These are phyloP conservation scores for Pseudococcus jackbeardsleyi DNA, from an alignment of 2,888 invertebrate genomes.

Conservation along the genomic window DNA sequence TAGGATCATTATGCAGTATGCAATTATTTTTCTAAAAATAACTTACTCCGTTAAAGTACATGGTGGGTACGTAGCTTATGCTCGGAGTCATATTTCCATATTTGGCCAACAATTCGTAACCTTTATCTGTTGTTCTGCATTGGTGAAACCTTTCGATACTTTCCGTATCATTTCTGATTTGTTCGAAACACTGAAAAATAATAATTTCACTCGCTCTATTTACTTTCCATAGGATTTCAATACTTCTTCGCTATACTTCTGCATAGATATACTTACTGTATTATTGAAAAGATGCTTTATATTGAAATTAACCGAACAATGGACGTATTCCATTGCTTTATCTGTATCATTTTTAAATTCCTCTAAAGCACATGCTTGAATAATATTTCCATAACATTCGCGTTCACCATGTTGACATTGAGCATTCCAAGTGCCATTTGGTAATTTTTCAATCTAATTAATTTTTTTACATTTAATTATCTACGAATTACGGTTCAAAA, in stretches of 20 bases:
- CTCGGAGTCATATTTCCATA: slow-evolving; percentile 70
- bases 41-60: slow-evolving; percentile 71
- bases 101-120: slow-evolving; percentile 69
- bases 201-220: neutral
- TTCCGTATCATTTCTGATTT: slow-evolving; percentile 68
- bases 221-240: too few relatives aligned
- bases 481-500: too few relatives aligned
- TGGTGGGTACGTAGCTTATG: slow-evolving; percentile 70
- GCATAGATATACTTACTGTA: slow-evolving; percentile 29
- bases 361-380: slow-evolving; percentile 72
- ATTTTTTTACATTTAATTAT: neutral
- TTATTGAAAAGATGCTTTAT: slow-evolving; percentile 24
- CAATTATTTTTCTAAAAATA: neutral
- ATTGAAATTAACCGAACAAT: slow-evolving; percentile 54
- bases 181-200: slow-evolving; percentile 70
- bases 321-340: slow-evolving; percentile 15
- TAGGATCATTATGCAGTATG: too few relatives aligned
- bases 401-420: slow-evolving; percentile 72
- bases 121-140: slow-evolving; percentile 69
- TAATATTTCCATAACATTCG: slow-evolving; percentile 73
- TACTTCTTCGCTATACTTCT: too few relatives aligned
- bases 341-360: slow-evolving; percentile 68
- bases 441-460: neutral
- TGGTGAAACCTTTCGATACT: slow-evolving; percentile 67
- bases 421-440: slow-evolving; percentile 66